Base-by-base conservation (phyloP, 2,797 vertebrate species). In the Pithecia hirsuta region DNA sequence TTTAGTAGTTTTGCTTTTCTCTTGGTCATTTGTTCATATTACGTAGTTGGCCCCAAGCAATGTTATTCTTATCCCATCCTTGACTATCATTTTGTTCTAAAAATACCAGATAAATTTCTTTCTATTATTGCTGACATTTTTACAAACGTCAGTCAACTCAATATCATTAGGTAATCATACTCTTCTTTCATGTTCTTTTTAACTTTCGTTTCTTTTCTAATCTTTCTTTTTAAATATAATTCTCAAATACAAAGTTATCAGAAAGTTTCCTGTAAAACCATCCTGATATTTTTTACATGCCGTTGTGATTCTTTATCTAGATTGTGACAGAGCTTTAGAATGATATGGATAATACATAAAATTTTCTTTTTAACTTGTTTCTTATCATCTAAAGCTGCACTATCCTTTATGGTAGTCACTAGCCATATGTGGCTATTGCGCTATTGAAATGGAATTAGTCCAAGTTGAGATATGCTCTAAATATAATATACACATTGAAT, bases 1-100 rank as follows among this genome's bases (percentile, higher is more conserved):
- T 67, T 95, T 93, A 96, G 88, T 89, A 79, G 81, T 93, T 93
- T 46, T 93, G 57, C 50, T 97, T 88, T 96, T 91, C 80, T 95
- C 7, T 76, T 79, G 67, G 74, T 89, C 79, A 46, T 96, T 90
- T 97, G 61, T 87, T 96, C 61, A 79, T 55, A 64, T 92, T 46
- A 67, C 28, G n/a, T 55, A 70, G 19, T 33, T 94, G 78, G 11
- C 78, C n/a, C 30, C 22, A 84, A 94, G 57, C 57, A 97, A 55
- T 95, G 46, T 36, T 72, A 89, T 95, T 76, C 22, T 89, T 93
- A 64, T 57, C 28, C n/a, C 78, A 9, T 57, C 26, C 7, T 75
- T 96, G n/a, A 5, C 74, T 89, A 33, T 93, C 33, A 46, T 61
- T 89, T 87, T 78, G 26, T 48, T 90, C 20, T 75, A 41, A 84